A percentile compares a stretch with the other conserved stretches of the same genome.
Conservation (phyloP, 2,888 invertebrate species). For the Dryococelus australis region DNA sequence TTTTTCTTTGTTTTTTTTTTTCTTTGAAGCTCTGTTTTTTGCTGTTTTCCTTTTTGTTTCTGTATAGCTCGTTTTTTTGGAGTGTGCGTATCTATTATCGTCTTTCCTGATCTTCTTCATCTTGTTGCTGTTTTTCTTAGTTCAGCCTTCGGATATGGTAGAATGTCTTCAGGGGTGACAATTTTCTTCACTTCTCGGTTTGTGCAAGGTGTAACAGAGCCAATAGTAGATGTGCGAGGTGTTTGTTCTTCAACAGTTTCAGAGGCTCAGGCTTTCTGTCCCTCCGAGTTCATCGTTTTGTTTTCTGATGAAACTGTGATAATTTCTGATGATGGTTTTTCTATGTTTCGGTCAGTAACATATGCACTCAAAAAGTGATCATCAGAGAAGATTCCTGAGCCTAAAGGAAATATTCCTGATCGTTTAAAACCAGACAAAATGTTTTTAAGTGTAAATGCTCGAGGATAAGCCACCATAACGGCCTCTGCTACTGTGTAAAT, state of each 20-base stretch:
- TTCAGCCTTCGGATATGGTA: too few relatives aligned
- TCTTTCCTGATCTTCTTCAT: neutral
- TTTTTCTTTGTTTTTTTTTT: too few relatives aligned
- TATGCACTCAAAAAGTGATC: neutral
- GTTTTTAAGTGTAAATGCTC: constrained; percentile 21
- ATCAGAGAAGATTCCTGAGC: constrained; percentile 17
- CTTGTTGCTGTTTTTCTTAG: neutral
- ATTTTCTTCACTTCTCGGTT: too few relatives aligned
- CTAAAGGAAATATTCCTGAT: neutral
- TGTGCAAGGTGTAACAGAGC: neutral
- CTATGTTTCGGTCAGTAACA: neutral
- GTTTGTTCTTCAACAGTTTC: neutral
- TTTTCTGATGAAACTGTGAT: neutral
- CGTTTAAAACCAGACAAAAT: neutral
- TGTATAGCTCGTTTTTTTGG: neutral
- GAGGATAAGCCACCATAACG: constrained; percentile 4
- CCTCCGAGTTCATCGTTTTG: neutral
- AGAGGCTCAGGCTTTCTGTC: neutral
- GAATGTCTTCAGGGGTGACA: too few relatives aligned
- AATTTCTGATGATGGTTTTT: neutral
- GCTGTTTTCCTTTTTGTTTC: neutral
- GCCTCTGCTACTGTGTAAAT: constrained; percentile 20
- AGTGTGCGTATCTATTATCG: neutral
- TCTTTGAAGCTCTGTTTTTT: neutral
- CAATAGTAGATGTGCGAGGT: too few relatives aligned